Evolutionary conservation across 2,797 vertebrate genomes (phyloP).

Genomic region (Sebastes reedi): DNA sequence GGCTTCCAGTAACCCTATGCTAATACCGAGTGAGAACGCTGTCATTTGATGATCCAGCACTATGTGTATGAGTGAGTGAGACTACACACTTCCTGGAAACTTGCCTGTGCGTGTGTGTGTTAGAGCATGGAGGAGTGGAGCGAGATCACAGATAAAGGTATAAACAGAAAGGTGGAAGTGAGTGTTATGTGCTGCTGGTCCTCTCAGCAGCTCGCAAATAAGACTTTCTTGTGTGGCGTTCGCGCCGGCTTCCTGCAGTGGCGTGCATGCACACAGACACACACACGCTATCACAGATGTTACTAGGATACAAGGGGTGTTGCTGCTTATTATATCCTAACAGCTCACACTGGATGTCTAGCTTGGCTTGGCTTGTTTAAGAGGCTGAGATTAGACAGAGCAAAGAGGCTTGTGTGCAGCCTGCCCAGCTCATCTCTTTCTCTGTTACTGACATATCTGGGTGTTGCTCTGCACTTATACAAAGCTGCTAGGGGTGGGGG

Average conservation of each 20-base stretch:
- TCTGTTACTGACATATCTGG: constrained; percentile 27
- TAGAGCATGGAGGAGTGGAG: constrained; percentile 28
- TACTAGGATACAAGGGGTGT: constrained; percentile 80
- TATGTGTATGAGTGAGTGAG: constrained; percentile 66
- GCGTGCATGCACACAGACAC: background rate
- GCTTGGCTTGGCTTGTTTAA: constrained; percentile 68
- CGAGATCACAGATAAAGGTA: constrained; percentile 51
- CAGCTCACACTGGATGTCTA: constrained; percentile 60
- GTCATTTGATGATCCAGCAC: constrained; percentile 69
- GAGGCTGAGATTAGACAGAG: constrained; percentile 68
- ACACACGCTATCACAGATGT: constrained; percentile 63
- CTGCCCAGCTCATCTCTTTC: constrained; percentile 39
- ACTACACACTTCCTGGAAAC: constrained; percentile 77
- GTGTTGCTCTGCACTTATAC: constrained; percentile 29
- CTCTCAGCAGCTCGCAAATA: constrained; percentile 46
- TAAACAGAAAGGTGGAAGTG: constrained; percentile 52
- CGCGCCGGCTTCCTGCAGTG: constrained; percentile 47
- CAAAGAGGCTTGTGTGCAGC: constrained; percentile 68
- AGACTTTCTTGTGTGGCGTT: constrained; percentile 48
- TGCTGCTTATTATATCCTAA: constrained; percentile 76
- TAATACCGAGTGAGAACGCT: constrained; percentile 59
- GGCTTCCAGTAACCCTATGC: constrained; percentile 75
- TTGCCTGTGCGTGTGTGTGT: constrained; percentile 24
- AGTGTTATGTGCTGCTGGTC: constrained; percentile 28
- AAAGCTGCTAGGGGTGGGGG: background rate